phyloP scores from a whole-genome alignment of 2,888 invertebrate genomes.

The Ophion ventricosus region DNA sequence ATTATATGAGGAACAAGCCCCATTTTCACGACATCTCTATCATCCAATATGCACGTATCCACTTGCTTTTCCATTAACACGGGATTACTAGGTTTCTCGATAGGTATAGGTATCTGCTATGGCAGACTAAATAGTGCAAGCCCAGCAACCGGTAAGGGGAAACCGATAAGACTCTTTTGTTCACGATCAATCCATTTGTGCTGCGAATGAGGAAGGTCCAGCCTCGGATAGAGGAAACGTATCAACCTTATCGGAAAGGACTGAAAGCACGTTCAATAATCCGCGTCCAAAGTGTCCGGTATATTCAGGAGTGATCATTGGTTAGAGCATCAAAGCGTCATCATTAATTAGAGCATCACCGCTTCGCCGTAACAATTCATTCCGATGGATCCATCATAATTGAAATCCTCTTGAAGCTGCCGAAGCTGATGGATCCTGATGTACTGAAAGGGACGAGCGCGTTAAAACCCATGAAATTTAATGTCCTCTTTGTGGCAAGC shows the following conservation, averaged over 20 bases:
- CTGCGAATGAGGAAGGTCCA: neutral
- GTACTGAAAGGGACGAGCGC: neutral
- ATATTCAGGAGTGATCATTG: neutral
- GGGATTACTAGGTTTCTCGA: neutral
- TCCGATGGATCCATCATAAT: neutral
- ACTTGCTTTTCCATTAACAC: slow-evolving; percentile 1
- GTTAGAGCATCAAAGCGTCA: neutral
- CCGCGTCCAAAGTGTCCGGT: neutral
- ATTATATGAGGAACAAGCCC: neutral
- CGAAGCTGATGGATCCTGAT: neutral
- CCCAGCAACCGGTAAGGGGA: neutral
- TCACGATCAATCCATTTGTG: neutral
- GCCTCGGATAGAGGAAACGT: neutral
- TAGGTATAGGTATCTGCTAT: neutral
- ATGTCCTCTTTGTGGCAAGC: slow-evolving; percentile 50
- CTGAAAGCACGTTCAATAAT: neutral
- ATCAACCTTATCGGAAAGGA: neutral
- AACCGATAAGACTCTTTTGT: no score
- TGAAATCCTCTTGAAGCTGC: neutral
- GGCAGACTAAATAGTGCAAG: neutral
- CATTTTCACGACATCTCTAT: neutral
- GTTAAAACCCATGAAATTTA: slow-evolving; percentile 53
- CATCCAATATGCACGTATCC: slow-evolving; percentile 1
- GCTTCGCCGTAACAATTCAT: neutral
- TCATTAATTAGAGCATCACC: neutral